Evolutionary conservation across 2,888 invertebrate species (phyloP).

Genomic region (Pandemis corylana): DNA sequence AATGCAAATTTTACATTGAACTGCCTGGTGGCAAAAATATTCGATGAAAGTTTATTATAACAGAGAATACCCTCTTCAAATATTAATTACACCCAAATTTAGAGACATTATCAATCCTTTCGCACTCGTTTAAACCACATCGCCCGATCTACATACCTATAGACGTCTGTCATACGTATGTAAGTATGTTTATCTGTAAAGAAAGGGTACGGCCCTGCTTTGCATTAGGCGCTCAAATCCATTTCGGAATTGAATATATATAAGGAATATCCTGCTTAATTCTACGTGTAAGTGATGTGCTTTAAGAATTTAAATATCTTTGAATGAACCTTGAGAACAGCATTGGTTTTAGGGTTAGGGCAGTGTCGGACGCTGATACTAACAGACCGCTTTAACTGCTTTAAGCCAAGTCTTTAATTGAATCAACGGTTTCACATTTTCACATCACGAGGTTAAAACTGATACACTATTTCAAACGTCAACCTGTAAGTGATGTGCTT

Average conservation of each 20-base stretch:
- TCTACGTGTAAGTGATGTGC: slow-evolving; percentile 8
- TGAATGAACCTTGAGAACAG: neutral
- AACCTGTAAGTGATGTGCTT: no score
- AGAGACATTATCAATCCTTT: neutral
- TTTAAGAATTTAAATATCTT: slow-evolving; percentile 14
- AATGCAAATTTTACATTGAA: no score
- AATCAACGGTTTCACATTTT: no score
- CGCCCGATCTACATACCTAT: neutral
- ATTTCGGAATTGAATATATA: slow-evolving; percentile 46
- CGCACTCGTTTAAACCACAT: neutral
- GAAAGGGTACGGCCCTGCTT: slow-evolving; percentile 39
- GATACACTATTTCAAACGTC: no score
- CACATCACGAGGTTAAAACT: no score
- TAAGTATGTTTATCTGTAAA: slow-evolving; percentile 1
- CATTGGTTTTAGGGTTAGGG: neutral
- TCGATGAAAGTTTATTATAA: no score
- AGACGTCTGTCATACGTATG: neutral
- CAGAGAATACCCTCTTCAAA: no score
- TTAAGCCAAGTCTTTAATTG: no score
- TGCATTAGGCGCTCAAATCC: slow-evolving; percentile 43
- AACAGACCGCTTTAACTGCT: no score
- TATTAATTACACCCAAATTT: no score
- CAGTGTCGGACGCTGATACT: no score
- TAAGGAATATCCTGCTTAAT: slow-evolving; percentile 28
- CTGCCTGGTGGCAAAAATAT: neutral